Evolutionary conservation across 2,888 invertebrate genomes (phyloP).

Genomic region (Sesamia inferens): DNA sequence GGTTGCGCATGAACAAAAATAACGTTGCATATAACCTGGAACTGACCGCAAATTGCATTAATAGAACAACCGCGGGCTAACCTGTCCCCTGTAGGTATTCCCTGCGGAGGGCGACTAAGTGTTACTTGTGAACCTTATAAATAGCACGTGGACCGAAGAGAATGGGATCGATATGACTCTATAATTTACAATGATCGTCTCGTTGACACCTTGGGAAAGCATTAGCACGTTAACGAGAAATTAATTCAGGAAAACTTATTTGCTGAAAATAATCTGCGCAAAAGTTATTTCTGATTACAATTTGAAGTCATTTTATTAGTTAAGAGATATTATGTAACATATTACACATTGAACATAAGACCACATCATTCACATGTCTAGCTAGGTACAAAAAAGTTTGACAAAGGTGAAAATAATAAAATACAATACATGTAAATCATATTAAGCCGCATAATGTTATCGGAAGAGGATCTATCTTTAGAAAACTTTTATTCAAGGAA

Average conservation of each 20-base stretch:
- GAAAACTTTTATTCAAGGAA: no score
- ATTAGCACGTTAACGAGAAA: not conserved
- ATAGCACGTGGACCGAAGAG: not conserved
- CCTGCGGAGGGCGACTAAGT: no score
- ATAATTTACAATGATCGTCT: slow-evolving; percentile 5
- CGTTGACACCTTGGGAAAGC: no score
- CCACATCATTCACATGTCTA: not conserved
- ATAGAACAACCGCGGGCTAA: no score
- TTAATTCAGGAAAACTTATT: not conserved
- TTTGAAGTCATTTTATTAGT: not conserved
- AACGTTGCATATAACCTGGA: no score
- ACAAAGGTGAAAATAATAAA: not conserved
- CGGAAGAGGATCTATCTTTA: no score
- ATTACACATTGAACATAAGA: not conserved
- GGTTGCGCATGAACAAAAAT: no score
- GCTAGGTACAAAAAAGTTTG: not conserved
- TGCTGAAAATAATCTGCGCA: not conserved
- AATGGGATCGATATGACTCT: not conserved
- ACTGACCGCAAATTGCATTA: no score
- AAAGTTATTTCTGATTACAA: not conserved
- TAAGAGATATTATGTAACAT: no score
- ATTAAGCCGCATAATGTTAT: not conserved
- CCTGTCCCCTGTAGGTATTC: no score
- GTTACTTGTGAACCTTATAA: not conserved
- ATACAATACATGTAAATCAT: not conserved